A percentile compares a stretch with the other conserved stretches of the same genome.
phyloP scores from a whole-genome alignment of 2,888 invertebrate genomes.

The Choreutis nemorana region DNA sequence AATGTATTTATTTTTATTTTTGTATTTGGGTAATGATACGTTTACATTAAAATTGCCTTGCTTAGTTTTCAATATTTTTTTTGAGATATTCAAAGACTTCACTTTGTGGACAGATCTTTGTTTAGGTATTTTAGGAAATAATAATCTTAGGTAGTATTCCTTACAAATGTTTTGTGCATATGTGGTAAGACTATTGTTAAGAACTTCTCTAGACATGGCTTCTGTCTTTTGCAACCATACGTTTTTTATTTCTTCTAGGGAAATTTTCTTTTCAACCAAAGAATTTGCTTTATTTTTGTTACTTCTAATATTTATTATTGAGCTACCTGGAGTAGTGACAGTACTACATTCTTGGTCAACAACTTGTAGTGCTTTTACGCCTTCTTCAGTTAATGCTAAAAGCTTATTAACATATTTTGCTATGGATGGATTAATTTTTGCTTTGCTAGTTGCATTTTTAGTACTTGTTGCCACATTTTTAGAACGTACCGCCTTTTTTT shows the following conservation, averaged over 20 bases:
- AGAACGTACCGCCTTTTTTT: not conserved
- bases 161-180: too few species aligned
- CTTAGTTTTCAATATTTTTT: constrained; percentile 22
- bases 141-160: too few species aligned
- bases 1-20: constrained; percentile 11
- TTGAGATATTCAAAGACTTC: constrained; percentile 50
- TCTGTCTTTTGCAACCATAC: constrained; percentile 25
- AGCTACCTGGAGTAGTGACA: constrained; percentile 52
- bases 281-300: too few species aligned
- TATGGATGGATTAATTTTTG: constrained; percentile 25
- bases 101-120: constrained; percentile 42
- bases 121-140: constrained; percentile 9
- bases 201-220: constrained; percentile 7
- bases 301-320: constrained; percentile 37
- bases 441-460: constrained; percentile 14
- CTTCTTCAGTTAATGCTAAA: constrained; percentile 39
- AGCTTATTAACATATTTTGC: constrained; percentile 47
- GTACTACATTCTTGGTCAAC: constrained; percentile 52
- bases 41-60: too few species aligned
- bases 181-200: constrained; percentile 9
- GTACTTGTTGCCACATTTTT: constrained; percentile 16
- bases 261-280: constrained; percentile 28
- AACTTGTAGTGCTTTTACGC: constrained; percentile 43
- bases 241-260: constrained; percentile 41
- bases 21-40: constrained; percentile 20